Evolutionary conservation across 2,797 vertebrate species (phyloP).

Genomic region (Choloepus didactylus): DNA sequence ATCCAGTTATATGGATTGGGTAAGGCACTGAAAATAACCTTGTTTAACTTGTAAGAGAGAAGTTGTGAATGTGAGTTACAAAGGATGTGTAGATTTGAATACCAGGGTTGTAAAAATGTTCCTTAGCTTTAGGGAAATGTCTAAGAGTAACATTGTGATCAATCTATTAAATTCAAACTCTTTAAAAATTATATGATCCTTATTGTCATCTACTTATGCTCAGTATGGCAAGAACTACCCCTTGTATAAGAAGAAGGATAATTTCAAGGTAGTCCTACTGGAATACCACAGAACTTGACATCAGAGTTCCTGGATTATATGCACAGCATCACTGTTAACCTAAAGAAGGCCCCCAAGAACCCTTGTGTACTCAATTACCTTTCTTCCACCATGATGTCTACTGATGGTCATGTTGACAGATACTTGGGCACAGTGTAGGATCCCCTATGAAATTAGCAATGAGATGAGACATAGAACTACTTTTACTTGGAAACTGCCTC

Average conservation of each 20-base stretch:
- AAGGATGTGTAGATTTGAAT: not conserved
- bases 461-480: not conserved
- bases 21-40: slow-evolving; percentile 36
- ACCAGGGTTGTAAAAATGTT: not conserved
- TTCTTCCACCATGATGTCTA: not conserved
- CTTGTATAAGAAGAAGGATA: not conserved
- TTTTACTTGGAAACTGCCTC: not conserved
- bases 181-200: not conserved
- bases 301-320: not conserved
- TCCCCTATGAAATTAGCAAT: not conserved
- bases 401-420: slow-evolving; percentile 29
- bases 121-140: slow-evolving; percentile 4
- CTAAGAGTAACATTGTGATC: not conserved
- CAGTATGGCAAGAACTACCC: not conserved
- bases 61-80: slow-evolving; percentile 35
- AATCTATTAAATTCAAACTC: not conserved
- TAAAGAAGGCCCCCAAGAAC: not conserved
- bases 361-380: not conserved
- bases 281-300: not conserved
- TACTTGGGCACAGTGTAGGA: not conserved
- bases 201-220: not conserved
- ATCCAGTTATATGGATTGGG: not conserved
- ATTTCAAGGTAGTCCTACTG: not conserved
- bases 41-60: not conserved
- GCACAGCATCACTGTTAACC: not conserved